Evolutionary conservation across 2,113 vertebrate species (phyloP).

Genomic region (Ahaetulla prasina): DNA sequence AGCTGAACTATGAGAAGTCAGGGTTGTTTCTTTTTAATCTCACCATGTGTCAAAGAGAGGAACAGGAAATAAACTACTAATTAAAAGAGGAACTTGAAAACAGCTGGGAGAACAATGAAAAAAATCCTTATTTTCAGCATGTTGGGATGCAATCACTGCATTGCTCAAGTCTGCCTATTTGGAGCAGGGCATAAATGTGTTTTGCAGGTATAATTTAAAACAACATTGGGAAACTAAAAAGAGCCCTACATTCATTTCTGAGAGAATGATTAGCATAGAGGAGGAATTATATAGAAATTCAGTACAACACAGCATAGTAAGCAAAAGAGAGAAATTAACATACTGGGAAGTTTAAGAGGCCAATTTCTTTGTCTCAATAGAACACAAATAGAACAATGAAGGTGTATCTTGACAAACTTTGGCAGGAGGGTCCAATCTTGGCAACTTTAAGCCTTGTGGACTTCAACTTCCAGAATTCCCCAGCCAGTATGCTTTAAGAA

Average conservation of each 20-base stretch:
- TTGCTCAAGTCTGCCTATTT: not conserved
- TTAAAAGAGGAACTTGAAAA: constrained; percentile 56
- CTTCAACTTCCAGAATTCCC: too few species aligned
- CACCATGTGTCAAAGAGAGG: not conserved
- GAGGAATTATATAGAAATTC: too few species aligned
- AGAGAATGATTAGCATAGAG: too few species aligned
- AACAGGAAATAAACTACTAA: constrained; percentile 36
- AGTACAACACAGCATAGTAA: too few species aligned
- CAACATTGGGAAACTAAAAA: not conserved
- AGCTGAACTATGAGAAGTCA: constrained; percentile 26
- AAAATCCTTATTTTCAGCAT: not conserved
- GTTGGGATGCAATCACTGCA: fast-evolving
- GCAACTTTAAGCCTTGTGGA: not conserved
- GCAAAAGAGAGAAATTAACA: too few species aligned
- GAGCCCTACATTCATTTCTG: not conserved
- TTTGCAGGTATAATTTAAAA: fast-evolving
- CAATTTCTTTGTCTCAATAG: too few species aligned
- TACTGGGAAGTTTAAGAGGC: too few species aligned
- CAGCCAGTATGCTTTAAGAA: not conserved
- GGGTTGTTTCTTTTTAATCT: not conserved
- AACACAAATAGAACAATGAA: too few species aligned
- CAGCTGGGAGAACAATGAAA: not conserved
- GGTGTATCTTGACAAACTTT: not conserved
- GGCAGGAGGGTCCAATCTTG: not conserved
- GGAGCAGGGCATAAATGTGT: not conserved